These are phyloP conservation scores for Atlantisia rogersi DNA, from an alignment of 2,113 vertebrate species.

Conservation along the genomic window DNA sequence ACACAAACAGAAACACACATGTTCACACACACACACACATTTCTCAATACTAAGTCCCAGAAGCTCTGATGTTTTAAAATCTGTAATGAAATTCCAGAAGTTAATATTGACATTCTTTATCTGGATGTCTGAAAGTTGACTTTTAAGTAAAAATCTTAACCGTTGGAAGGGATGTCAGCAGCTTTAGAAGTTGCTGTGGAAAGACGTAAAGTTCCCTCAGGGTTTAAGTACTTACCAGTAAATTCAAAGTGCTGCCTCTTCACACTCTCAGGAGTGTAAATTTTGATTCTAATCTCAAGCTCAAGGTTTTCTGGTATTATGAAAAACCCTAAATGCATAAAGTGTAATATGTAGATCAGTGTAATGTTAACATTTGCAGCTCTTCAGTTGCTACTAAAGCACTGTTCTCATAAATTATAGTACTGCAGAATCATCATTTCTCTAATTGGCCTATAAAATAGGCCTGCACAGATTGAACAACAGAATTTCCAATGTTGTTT, in stretches of 20 bases:
- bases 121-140: not conserved
- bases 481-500: not conserved
- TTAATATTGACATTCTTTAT: not conserved
- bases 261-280: not conserved
- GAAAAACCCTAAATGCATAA: not conserved
- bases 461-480: not conserved
- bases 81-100: not conserved
- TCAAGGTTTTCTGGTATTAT: not conserved
- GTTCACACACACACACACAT: not conserved
- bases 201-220: not conserved
- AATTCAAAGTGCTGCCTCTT: not conserved
- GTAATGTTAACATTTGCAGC: not conserved
- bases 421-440: not conserved
- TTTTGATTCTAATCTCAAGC: not conserved
- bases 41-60: not conserved
- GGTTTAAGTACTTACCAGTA: not conserved
- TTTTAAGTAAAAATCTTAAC: not conserved
- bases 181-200: not conserved
- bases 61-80: not conserved
- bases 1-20: no score
- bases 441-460: not conserved
- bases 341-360: not conserved
- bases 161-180: not conserved
- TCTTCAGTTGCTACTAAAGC: not conserved
- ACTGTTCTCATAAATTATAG: not conserved